A percentile compares a stretch with the other conserved stretches of the same genome.
Conservation (phyloP, 2,888 invertebrate genomes). For the Caenorhabditis becei region DNA sequence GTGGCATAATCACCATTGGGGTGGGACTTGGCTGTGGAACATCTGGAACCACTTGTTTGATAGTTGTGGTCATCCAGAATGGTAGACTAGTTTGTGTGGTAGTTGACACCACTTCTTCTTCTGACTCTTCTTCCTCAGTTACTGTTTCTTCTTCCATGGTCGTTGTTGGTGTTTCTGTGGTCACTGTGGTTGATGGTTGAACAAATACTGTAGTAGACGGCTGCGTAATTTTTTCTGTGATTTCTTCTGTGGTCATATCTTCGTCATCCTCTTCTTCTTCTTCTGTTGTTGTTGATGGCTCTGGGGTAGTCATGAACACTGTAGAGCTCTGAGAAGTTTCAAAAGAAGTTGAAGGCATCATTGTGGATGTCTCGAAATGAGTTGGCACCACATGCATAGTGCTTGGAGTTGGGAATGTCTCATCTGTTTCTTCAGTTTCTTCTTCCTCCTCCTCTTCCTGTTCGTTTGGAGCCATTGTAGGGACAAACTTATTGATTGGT, state of each 20-base stretch:
- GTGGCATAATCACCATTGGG: constrained; percentile 27
- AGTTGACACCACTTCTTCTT: constrained; percentile 24
- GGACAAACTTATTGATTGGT: constrained; percentile 39
- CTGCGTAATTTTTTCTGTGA: constrained; percentile 36
- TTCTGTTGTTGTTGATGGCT: constrained; percentile 34
- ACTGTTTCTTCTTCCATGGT: constrained; percentile 30
- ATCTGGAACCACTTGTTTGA: constrained; percentile 34
- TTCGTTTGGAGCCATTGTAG: constrained; percentile 37
- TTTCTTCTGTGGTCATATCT: constrained; percentile 53
- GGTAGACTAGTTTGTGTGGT: constrained; percentile 65
- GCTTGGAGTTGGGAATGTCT: constrained; percentile 62
- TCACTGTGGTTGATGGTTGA: constrained; percentile 25
- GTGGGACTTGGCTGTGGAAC: constrained; percentile 11
- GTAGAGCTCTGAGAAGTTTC: constrained; percentile 17
- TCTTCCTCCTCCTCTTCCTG: constrained; percentile 49
- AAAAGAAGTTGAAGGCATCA: constrained; percentile 3
- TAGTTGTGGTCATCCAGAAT: constrained; percentile 70
- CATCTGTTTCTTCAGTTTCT: constrained; percentile 45
- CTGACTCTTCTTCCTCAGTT: constrained; percentile 33
- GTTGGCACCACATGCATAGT: constrained; percentile 46
- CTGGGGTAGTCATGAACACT: background rate
- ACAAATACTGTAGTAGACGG: constrained; percentile 33
- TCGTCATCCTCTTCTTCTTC: constrained; percentile 53
- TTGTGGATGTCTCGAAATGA: constrained; percentile 5
- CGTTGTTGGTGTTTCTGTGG: constrained; percentile 33